Conservation (phyloP, 2,888 invertebrate genomes). For the Chydorus sphaericus region DNA sequence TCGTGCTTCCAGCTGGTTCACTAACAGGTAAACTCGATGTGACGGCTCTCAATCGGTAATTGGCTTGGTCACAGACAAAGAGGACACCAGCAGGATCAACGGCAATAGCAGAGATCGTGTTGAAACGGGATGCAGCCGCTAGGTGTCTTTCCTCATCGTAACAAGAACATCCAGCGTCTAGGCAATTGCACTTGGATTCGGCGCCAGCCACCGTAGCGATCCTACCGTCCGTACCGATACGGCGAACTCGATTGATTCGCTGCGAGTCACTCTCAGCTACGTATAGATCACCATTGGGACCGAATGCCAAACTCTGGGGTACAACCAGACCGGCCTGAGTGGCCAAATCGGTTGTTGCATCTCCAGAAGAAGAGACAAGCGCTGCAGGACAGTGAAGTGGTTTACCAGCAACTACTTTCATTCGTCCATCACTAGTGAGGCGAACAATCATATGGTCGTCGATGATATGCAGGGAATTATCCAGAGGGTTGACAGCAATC, state of each 20-base stretch:
- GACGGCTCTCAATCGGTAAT: conserved; percentile 56
- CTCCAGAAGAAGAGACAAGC: conserved; percentile 48
- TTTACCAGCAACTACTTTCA: conserved; percentile 82
- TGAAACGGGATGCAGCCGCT: conserved; percentile 85
- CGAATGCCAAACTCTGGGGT: conserved; percentile 89
- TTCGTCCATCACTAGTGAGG: conserved; percentile 75
- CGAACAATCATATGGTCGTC: conserved; percentile 92
- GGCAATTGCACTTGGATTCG: conserved; percentile 83
- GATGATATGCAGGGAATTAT: conserved; percentile 86
- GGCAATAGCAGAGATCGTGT: conserved; percentile 79
- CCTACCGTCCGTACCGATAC: conserved; percentile 84
- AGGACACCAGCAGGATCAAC: conserved; percentile 88
- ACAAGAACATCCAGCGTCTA: conserved; percentile 80
- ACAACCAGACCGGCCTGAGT: conserved; percentile 76
- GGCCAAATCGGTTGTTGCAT: conserved; percentile 51
- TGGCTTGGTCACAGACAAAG: conserved; percentile 83
- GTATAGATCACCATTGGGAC: conserved; percentile 77
- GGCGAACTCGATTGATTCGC: conserved; percentile 74
- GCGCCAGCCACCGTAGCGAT: conserved; percentile 87
- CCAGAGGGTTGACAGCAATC: conserved; percentile 81
- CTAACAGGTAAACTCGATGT: conserved; percentile 73
- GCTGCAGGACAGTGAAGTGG: conserved; percentile 84
- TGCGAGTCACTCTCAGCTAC: conserved; percentile 94
- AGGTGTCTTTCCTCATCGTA: conserved; percentile 81
- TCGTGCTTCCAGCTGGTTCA: conserved; percentile 40